Base-by-base conservation (phyloP, 2,797 vertebrate genomes). In the Bufotes viridis region DNA sequence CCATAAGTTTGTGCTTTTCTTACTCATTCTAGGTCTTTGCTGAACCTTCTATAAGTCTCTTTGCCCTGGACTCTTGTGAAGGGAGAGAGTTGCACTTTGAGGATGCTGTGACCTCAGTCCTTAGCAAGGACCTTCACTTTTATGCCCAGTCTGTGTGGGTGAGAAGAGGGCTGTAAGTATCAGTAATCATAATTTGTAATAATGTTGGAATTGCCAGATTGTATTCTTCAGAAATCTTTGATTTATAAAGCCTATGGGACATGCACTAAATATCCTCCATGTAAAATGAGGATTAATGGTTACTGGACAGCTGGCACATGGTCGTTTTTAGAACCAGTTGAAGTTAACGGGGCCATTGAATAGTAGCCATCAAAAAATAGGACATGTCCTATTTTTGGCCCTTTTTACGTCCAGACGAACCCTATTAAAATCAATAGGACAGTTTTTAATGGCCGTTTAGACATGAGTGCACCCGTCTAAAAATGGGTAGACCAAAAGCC, bases 131-230 rank as follows among this genome's bases (percentile, higher is more conserved):
- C 84, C 92, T 93, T 67, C 93, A 94, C 90, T 96, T 96, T 91
- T 94, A 94, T 89, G 93, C 94, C n/a, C 96, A 96, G 90, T 97
- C 96, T 12, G 92, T 96, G 2, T 94, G 95, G 94, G 94, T 97
- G 84, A 95, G 92, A 85, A 94, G 95, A 70, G 96, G 97, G 90
- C 89, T 95, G 96, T 97, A 92, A 96, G 94, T 96, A 92, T 24
- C 14, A 0, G 0, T 78, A 57, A 57, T 86, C 12, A 53, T 22
- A 42, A 42, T 42, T 42, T 42, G 42, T 42, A 42, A 42, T 42
- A 42, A 42, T 42, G 42, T 42, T 42, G 42, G 6, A 42, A 42
- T 22, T 2, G 8, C 22, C 26, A 42, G 2, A 13, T 67, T 67
- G 12, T 22, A 26, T 69, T 69, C 10, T 69, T 29, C 24, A 13